A percentile compares a stretch with the other conserved stretches of the same genome.
phyloP scores from a whole-genome alignment of 2,113 vertebrate species.

The Felis catus region F.catus_Fca126_mat1.0 CM031414.1:40022001-40022500 shows the following conservation, averaged over 20 bases:
- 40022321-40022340: not conserved
- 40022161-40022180: not conserved
- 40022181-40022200: not conserved
- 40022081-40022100: not conserved
- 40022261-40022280: not conserved
- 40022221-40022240: not conserved
- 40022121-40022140: not conserved
- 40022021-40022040: not conserved
- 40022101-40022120: not conserved
- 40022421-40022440: not conserved
- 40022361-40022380: not conserved
- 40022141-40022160: not conserved
- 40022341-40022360: not conserved
- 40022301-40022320: not conserved
- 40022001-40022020: not conserved
- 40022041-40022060: not conserved
- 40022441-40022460: not conserved
- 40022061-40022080: not conserved
- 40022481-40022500: slow-evolving; percentile 31
- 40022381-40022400: not conserved
- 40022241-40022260: not conserved
- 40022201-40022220: not conserved
- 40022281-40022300: not conserved
- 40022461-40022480: not conserved
- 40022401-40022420: not conserved